phyloP scores from a whole-genome alignment of 2,888 invertebrate species.

The Boloria euphrosyne region DNA sequence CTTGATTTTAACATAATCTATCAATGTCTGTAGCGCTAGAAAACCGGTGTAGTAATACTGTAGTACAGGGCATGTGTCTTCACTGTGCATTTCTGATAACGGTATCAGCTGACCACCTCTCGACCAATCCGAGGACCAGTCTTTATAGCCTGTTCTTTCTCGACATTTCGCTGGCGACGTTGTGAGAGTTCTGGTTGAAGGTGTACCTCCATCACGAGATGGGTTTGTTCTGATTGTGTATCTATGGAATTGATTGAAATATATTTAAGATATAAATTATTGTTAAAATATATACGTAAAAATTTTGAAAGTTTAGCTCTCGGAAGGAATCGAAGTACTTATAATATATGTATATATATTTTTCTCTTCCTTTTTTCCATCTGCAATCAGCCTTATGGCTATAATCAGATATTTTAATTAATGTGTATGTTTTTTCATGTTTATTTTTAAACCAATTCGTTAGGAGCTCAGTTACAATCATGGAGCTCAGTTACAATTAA shows the following conservation, averaged over 20 bases:
- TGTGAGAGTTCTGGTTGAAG: conserved; percentile 84
- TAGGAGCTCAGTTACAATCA: too few relatives aligned
- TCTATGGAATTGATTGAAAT: conserved; percentile 54
- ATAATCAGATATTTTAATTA: too few relatives aligned
- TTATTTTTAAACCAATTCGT: too few relatives aligned
- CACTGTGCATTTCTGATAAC: conserved; percentile 83
- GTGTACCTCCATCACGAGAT: conserved; percentile 82
- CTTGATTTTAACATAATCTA: conserved; percentile 88
- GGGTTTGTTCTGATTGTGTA: conserved; percentile 90
- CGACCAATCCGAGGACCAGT: conserved; percentile 84
- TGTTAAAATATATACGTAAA: too few relatives aligned
- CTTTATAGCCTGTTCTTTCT: conserved; percentile 78
- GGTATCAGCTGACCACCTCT: conserved; percentile 71
- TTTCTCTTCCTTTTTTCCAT: too few relatives aligned
- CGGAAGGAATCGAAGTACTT: too few relatives aligned
- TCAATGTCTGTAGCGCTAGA: conserved; percentile 86
- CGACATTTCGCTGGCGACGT: conserved; percentile 87
- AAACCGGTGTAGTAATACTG: conserved; percentile 91
- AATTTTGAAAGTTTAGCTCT: too few relatives aligned
- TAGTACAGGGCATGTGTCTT: conserved; percentile 88
- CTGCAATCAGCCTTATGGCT: too few relatives aligned
- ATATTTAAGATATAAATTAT: too few relatives aligned
- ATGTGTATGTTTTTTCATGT: too few relatives aligned
- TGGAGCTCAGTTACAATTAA: too few relatives aligned
- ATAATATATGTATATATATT: too few relatives aligned